Base-by-base conservation (phyloP, 2,888 invertebrate species). In the Disparrhopalites patrizii region DNA sequence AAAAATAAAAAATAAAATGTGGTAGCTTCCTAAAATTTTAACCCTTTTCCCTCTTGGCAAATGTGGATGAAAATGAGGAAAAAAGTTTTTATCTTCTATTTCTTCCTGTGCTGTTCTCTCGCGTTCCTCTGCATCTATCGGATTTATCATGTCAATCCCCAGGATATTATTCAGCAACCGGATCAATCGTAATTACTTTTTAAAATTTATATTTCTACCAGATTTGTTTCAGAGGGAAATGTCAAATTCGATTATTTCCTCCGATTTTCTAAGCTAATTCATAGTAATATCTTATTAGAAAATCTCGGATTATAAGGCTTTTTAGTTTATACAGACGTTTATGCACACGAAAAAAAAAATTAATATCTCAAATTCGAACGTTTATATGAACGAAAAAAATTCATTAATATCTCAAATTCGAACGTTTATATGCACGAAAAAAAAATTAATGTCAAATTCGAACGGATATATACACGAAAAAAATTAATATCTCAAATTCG, bases 51-150 rank as follows among this genome's bases (percentile, higher is more conserved):
- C 36, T 7, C 7, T 7, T 36, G 28, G 52, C 52, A 40, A 62
- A 70, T 70, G 70, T 69, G 67, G 68, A 61, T 68, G 38, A 56
- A 67, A 64, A 64, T 70, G 56, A 62, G 71, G 25, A 64, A 64
- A 55, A 67, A 67, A 55, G 23, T 68, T 38, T 55, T 71, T 33
- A 65, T 66, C 25, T 50, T 71, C 51, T 69, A 68, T 55, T 61
- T 68, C 40, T 56, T 68, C 25, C 60, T 67, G 20, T 69, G 66
- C 57, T 56, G 62, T 36, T 62, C 64, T 31, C 28, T 72, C n/a
- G 67, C 57, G 8, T 36, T 62, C 23, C 28, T 72, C 20, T 72
- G 70, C 60, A 58, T 68, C 10, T 70, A 70, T 30, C 57, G 68
- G 25, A 70, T 70, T 36, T 65, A 30, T 62, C 65, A 69, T 56